Base-by-base conservation (phyloP, 30 jellyfish, hydroid and myxozoan species). In the Pseudorhiza aurosa region DNA sequence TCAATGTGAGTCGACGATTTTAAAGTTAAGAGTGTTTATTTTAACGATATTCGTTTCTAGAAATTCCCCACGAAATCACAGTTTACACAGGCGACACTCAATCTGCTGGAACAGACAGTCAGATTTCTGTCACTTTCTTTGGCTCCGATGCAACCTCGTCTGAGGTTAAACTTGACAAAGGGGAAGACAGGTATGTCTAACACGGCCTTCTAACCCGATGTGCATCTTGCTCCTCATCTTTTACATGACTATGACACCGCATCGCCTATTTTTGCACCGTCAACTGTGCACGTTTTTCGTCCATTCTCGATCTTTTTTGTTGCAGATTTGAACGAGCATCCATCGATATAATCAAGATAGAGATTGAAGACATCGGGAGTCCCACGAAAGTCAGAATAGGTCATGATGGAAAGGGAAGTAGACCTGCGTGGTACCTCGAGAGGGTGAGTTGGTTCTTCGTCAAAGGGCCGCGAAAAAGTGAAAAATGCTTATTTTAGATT, bases 81-180 rank as follows among this genome's bases (percentile, higher is more conserved):
- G 82, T 92, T 1, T 92, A 92, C 75, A 92, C 98, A 26, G 96
- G 98, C 14, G 96, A 92, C 42, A 92, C 72, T 14, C 73, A 86
- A 40, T 62, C 72, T 18, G 98, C 98, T 27, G 98, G 98, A 26
- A 92, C 98, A 21, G 98, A 92, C 60, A 57, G 97, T 37, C 86
- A 78, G 43, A 58, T 92, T 32, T 64, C 71, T 30, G 55, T 92
- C 74, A 92, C 96, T 7, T 65, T 92, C 32, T 85, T 77, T 72
- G 98, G 98, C 21, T 30, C 65, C 15, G 85, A 85, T 22, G 98
- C 96, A 4, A 72, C 90, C 60, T 77, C 96, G 7, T 62, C 90
- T 5, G 98, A 92, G 65, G 79, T 92, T 26, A 74, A 70, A 44
- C 93, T 92, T 19, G 96, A 92, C 22, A 92, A 92, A 51, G 98